A percentile compares a stretch with the other conserved stretches of the same genome.
These are phyloP conservation scores for Melanchra persicariae DNA, from an alignment of 2,888 invertebrate species.

Conservation along the genomic window DNA sequence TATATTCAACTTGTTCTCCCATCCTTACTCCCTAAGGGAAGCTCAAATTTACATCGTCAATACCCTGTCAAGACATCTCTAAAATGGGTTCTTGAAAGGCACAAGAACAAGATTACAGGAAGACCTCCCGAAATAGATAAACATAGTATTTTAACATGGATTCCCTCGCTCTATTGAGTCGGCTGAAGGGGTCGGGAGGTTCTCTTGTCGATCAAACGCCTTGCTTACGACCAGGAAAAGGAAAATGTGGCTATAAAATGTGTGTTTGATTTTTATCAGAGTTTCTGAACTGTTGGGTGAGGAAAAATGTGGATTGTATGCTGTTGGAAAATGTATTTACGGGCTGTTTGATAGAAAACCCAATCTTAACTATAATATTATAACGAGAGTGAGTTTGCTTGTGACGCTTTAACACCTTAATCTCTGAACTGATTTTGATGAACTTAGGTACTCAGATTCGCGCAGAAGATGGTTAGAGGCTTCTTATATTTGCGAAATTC, in stretches of 20 bases:
- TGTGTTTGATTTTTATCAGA: conserved; percentile 40
- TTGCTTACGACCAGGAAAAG: conserved; percentile 32
- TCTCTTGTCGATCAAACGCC: conserved; percentile 59
- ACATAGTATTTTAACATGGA: conserved; percentile 53
- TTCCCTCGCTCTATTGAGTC: conserved; percentile 52
- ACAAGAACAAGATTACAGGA: conserved; percentile 45
- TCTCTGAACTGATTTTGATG: too few relatives aligned
- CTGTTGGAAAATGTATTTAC: neutral
- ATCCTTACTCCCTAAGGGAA: neutral
- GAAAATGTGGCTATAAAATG: conserved; percentile 39
- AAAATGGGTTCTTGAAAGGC: conserved; percentile 33
- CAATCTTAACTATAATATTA: too few relatives aligned
- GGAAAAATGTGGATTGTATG: neutral
- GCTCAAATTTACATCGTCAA: conserved; percentile 1
- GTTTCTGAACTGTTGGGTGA: conserved; percentile 8
- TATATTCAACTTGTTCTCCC: neutral
- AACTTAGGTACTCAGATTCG: too few relatives aligned
- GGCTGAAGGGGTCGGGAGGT: conserved; percentile 50
- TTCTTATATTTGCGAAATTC: too few relatives aligned
- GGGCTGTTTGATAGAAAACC: too few relatives aligned
- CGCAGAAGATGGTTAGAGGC: too few relatives aligned
- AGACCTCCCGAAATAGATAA: conserved; percentile 52
- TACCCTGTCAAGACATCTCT: conserved; percentile 14
- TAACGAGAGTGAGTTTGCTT: too few relatives aligned
- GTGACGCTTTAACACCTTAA: too few relatives aligned